phyloP scores from a whole-genome alignment of 2,113 vertebrate genomes.

The Lota lota region DNA sequence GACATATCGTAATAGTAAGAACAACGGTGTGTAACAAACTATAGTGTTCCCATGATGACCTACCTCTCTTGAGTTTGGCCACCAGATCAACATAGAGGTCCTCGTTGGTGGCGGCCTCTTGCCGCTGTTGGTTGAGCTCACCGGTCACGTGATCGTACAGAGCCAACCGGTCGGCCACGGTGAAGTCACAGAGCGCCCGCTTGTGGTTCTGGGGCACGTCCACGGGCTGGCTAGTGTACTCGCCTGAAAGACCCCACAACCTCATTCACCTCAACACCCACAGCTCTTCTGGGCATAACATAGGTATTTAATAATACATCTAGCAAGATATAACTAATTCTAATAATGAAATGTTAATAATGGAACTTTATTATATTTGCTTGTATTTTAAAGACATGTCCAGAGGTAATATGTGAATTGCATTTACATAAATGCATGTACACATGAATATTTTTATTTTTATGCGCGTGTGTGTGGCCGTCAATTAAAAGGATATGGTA shows the following conservation, averaged over 20 bases:
- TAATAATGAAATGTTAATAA: too few relatives aligned
- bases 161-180: slow-evolving; percentile 88
- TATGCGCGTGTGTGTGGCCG: not conserved
- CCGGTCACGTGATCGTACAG: slow-evolving; percentile 85
- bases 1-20: too few relatives aligned
- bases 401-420: slow-evolving; percentile 27
- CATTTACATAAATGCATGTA: not conserved
- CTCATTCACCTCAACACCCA: slow-evolving; percentile 21
- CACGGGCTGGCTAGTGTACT: slow-evolving; percentile 77
- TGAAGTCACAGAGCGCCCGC: slow-evolving; percentile 88
- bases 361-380: too few relatives aligned
- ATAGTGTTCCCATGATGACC: too few relatives aligned
- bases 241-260: slow-evolving; percentile 71
- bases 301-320: too few relatives aligned
- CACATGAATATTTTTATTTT: too few relatives aligned
- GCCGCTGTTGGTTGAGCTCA: slow-evolving; percentile 77
- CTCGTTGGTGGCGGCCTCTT: slow-evolving; percentile 75
- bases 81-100: slow-evolving; percentile 96
- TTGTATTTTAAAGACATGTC: slow-evolving; percentile 24
- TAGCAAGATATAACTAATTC: too few relatives aligned
- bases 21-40: too few relatives aligned
- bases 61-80: slow-evolving; percentile 91
- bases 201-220: slow-evolving; percentile 94
- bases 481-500: slow-evolving; percentile 72
- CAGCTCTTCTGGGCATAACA: too few relatives aligned